Percentiles rank a stretch among this genome's conserved stretches.
Evolutionary conservation across 2,888 invertebrate genomes (phyloP).

Genomic region (Halocaridina rubra): DNA sequence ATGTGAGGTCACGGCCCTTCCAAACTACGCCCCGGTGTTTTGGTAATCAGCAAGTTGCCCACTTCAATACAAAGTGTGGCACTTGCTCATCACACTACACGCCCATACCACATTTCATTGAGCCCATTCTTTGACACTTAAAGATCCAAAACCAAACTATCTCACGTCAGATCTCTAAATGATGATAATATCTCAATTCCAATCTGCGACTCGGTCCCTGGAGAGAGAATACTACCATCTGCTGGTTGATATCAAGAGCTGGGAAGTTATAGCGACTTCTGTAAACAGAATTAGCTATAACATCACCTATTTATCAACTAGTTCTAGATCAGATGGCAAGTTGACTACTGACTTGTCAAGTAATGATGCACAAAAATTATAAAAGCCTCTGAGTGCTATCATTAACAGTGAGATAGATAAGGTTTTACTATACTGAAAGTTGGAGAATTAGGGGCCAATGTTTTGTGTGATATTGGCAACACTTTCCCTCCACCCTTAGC

Average conservation of each 20-base stretch:
- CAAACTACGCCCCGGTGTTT: conserved; percentile 30
- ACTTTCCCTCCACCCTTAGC: conserved; percentile 16
- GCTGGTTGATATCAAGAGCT: neutral
- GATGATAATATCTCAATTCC: conserved; percentile 4
- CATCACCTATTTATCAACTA: too few species aligned
- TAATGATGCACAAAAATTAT: too few species aligned
- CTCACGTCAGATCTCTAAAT: neutral
- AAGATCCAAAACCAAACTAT: neutral
- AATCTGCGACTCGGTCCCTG: neutral
- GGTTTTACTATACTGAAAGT: too few species aligned
- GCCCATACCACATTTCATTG: conserved; percentile 30
- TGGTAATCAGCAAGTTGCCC: conserved; percentile 29
- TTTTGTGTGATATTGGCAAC: conserved; percentile 15
- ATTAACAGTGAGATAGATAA: too few species aligned
- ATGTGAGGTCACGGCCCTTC: conserved; percentile 31
- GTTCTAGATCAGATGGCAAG: too few species aligned
- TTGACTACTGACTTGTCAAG: too few species aligned
- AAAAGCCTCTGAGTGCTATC: too few species aligned
- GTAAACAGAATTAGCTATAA: too few species aligned
- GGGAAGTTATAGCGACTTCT: too few species aligned
- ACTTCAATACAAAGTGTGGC: conserved; percentile 19
- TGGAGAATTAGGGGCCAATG: too few species aligned
- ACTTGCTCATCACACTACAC: conserved; percentile 32
- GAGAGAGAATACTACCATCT: neutral
- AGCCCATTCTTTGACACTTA: neutral